Conservation (phyloP, 2,888 invertebrate species). For the Agrochola litura region DNA sequence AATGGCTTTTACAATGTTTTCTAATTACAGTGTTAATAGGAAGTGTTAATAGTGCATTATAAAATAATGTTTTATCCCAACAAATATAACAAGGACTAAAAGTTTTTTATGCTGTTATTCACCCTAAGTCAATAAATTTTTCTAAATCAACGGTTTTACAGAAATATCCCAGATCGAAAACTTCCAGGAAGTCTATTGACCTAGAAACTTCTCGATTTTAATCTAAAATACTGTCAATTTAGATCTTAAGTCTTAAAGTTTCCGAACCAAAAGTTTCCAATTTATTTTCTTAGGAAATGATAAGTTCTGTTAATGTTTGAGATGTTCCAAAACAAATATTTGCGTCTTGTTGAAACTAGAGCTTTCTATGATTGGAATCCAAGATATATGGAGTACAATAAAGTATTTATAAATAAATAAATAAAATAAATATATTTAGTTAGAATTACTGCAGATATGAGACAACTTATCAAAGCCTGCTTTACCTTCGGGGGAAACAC, state of each 20-base stretch:
- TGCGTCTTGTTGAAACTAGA: neutral
- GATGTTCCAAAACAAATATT: slow-evolving; percentile 40
- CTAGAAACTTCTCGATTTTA: slow-evolving; percentile 40
- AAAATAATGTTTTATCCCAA: neutral
- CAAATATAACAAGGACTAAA: neutral
- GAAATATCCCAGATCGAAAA: slow-evolving; percentile 4
- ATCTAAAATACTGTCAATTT: slow-evolving; percentile 46
- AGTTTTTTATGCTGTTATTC: slow-evolving; percentile 5
- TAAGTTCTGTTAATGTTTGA: slow-evolving; percentile 32
- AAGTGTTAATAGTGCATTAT: too few relatives aligned
- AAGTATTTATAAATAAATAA: too few relatives aligned
- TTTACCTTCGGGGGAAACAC: neutral
- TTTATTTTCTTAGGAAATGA: slow-evolving; percentile 34
- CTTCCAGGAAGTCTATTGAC: slow-evolving; percentile 42
- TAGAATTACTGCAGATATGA: neutral
- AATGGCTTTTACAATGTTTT: too few relatives aligned
- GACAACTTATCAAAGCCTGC: too few relatives aligned
- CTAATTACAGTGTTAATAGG: too few relatives aligned
- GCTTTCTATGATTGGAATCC: neutral
- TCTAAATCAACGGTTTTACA: slow-evolving; percentile 20
- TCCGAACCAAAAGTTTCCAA: slow-evolving; percentile 26
- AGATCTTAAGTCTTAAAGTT: slow-evolving; percentile 25
- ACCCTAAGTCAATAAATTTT: neutral
- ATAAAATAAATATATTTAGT: too few relatives aligned
- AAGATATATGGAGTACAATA: too few relatives aligned